Evolutionary conservation across 2,797 vertebrate genomes (phyloP).

Genomic region (Numenius phaeopus): DNA sequence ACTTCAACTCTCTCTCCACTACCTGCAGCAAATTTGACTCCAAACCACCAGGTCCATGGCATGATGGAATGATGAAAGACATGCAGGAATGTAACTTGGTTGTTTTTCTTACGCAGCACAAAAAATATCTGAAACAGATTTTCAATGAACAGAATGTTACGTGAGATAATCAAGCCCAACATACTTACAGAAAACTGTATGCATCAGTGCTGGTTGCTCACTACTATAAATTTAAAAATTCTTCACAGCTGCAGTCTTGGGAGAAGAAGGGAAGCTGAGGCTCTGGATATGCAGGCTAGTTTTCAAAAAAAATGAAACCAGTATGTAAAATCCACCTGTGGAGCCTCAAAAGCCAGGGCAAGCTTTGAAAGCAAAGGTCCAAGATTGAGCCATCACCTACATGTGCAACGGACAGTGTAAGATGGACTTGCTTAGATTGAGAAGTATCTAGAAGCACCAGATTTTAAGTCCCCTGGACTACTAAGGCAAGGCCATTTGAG

Average conservation of each 20-base stretch:
- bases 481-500: neutral
- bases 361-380: neutral
- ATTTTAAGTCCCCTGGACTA: neutral
- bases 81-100: slow-evolving; percentile 96
- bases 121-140: slow-evolving; percentile 92
- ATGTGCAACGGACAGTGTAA: accelerated
- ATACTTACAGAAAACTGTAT: neutral
- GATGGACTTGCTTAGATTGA: neutral
- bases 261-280: neutral
- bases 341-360: neutral
- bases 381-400: neutral
- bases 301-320: neutral
- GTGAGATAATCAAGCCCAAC: neutral
- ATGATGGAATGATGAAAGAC: slow-evolving; percentile 98
- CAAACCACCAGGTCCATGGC: slow-evolving; percentile 99
- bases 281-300: neutral
- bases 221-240: neutral
- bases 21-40: slow-evolving; percentile 96
- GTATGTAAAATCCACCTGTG: neutral
- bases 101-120: slow-evolving; percentile 95
- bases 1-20: slow-evolving; percentile 52
- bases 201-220: neutral
- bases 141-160: slow-evolving; percentile 68
- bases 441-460: neutral
- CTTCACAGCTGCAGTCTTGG: neutral